Percentiles rank a stretch among this genome's conserved stretches.
phyloP scores from a whole-genome alignment of 2,888 invertebrate genomes.

The Xanthorhoe designata region DNA sequence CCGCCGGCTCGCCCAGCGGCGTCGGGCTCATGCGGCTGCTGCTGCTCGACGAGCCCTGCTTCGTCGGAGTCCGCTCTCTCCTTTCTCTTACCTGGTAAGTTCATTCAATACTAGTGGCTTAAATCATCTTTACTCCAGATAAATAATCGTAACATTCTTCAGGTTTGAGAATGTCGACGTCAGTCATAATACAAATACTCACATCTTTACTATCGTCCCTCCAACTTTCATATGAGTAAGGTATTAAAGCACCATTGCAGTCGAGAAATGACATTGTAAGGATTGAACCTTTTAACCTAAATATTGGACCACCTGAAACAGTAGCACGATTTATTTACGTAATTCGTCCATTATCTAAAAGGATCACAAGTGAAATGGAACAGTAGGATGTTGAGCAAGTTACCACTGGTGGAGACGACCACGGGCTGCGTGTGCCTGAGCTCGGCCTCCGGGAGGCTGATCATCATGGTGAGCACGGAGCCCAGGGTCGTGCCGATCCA shows the following conservation, averaged over 20 bases:
- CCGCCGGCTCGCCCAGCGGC: constrained; percentile 72
- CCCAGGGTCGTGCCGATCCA: constrained; percentile 99
- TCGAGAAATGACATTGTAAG: constrained; percentile 98
- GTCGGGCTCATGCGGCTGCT: constrained; percentile 92
- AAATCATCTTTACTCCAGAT: too few species aligned
- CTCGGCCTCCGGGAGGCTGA: constrained; percentile 93
- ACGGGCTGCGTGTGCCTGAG: constrained; percentile 93
- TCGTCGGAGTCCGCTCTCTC: constrained; percentile 87
- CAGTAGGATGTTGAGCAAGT: neutral
- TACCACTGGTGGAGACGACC: constrained; percentile 94
- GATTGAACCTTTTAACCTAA: constrained; percentile 98
- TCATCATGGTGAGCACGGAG: constrained; percentile 96
- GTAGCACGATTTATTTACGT: too few species aligned
- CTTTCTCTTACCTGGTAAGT: constrained; percentile 65
- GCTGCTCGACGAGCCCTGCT: constrained; percentile 82
- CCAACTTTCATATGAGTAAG: constrained; percentile 96
- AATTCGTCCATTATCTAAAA: neutral
- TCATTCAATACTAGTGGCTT: neutral
- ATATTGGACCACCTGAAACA: constrained; percentile 95
- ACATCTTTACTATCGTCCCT: constrained; percentile 93
- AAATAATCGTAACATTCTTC: too few species aligned
- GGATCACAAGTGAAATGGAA: neutral
- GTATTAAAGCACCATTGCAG: constrained; percentile 96
- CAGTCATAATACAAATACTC: constrained; percentile 47
- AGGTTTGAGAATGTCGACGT: neutral